A percentile compares a stretch with the other conserved stretches of the same genome.
phyloP scores from a whole-genome alignment of 2,797 vertebrate species.

The Periophthalmus magnuspinnatus region DNA sequence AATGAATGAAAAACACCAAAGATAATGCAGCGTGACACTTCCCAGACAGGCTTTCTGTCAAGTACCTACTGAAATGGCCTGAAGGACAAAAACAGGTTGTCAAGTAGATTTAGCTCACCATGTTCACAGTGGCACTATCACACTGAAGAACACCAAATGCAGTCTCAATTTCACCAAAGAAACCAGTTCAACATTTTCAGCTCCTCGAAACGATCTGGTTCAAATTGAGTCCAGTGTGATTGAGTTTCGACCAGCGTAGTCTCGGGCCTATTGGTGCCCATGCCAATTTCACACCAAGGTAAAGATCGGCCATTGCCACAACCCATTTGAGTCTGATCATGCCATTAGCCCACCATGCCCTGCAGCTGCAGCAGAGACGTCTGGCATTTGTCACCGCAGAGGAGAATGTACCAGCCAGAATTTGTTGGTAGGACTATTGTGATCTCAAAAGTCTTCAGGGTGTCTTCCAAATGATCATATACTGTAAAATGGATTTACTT shows the following conservation, averaged over 20 bases:
- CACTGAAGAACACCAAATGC: neutral
- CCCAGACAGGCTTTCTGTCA: conserved; percentile 1
- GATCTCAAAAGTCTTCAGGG: neutral
- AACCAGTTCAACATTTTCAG: neutral
- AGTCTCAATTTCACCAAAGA: conserved; percentile 4
- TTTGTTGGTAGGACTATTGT: neutral
- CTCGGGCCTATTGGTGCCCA: conserved; percentile 8
- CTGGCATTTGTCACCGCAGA: conserved; percentile 6
- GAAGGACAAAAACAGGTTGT: conserved; percentile 1
- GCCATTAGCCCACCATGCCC: conserved; percentile 13
- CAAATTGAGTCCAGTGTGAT: conserved; percentile 20
- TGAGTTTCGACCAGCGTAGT: conserved; percentile 27
- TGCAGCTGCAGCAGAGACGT: neutral
- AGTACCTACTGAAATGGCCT: neutral
- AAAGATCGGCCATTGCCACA: conserved; percentile 16
- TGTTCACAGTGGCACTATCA: conserved; percentile 9
- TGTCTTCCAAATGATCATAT: neutral
- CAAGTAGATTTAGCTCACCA: conserved; percentile 16
- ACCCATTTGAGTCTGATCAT: conserved; percentile 18
- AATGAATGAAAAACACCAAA: conserved; percentile 9
- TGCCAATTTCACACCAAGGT: conserved; percentile 25
- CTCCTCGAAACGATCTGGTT: conserved; percentile 29
- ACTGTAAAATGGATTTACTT: neutral
- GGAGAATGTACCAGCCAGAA: neutral
- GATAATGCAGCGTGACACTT: conserved; percentile 3